These are phyloP conservation scores for Morphnarchus princeps DNA, from an alignment of 2,113 vertebrate genomes.

Conservation along the genomic window DNA sequence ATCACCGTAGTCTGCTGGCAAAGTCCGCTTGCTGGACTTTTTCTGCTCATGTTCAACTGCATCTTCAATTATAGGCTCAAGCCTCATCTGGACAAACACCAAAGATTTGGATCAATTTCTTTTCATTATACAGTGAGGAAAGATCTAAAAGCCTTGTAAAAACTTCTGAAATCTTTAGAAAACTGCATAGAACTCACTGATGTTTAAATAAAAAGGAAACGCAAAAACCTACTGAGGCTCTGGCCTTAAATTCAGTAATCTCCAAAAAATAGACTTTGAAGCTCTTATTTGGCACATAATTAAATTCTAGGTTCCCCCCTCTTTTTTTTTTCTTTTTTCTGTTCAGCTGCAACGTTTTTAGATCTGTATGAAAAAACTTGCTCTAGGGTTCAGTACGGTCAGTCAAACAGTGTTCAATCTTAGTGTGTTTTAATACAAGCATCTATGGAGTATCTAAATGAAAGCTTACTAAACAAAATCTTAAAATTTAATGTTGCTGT, in stretches of 20 bases:
- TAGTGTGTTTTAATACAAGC: neutral
- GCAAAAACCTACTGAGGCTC: slow-evolving; percentile 49
- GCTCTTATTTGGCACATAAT: neutral
- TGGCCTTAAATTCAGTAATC: slow-evolving; percentile 5
- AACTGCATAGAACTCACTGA: slow-evolving; percentile 44
- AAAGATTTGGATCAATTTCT: slow-evolving; percentile 86
- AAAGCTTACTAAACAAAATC: neutral
- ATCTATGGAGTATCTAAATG: neutral
- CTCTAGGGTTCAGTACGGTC: neutral
- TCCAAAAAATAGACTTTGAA: neutral
- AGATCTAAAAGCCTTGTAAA: slow-evolving; percentile 71
- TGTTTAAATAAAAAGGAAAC: slow-evolving; percentile 49
- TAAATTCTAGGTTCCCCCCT: neutral
- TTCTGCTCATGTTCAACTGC: slow-evolving; percentile 98
- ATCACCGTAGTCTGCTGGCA: slow-evolving; percentile 98
- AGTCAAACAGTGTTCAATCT: neutral
- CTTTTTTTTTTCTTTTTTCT: too few relatives aligned
- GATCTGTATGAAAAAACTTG: neutral
- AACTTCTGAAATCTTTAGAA: slow-evolving; percentile 46
- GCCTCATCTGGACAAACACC: slow-evolving; percentile 91
- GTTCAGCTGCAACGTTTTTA: neutral
- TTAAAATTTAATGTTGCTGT: neutral
- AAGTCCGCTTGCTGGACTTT: slow-evolving; percentile 99
- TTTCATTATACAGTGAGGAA: slow-evolving; percentile 80
- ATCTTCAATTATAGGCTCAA: slow-evolving; percentile 98